These are phyloP conservation scores for Laterallus jamaicensis DNA, from an alignment of 2,113 vertebrate species.

Conservation along the genomic window DNA sequence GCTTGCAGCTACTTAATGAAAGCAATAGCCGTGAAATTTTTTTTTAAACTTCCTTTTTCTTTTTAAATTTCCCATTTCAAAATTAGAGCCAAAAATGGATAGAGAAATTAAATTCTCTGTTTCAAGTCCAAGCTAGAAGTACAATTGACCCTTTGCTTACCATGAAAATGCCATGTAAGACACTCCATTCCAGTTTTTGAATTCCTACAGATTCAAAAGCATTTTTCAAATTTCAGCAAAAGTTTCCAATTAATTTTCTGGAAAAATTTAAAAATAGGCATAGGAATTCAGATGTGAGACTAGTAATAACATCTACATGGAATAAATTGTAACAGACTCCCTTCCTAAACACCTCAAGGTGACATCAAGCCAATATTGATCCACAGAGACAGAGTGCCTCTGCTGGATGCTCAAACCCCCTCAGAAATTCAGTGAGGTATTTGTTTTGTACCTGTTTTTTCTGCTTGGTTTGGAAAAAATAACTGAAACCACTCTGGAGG, in stretches of 20 bases:
- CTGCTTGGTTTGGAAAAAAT: neutral
- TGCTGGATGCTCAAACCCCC: neutral
- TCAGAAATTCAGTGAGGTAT: neutral
- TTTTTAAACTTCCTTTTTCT: neutral
- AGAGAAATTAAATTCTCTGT: neutral
- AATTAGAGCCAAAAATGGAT: neutral
- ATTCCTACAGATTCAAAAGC: neutral
- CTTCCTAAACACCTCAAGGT: neutral
- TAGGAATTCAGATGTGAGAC: neutral
- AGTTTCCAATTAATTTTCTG: neutral
- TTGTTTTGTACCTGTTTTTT: neutral
- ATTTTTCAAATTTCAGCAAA: neutral
- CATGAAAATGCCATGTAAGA: neutral
- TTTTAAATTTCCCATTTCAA: neutral
- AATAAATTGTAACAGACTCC: neutral
- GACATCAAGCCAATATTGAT: neutral
- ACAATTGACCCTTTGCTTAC: neutral
- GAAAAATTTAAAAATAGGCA: neutral
- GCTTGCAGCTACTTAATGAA: neutral
- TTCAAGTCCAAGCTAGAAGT: neutral
- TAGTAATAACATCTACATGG: neutral
- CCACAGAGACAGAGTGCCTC: neutral
- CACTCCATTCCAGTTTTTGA: neutral
- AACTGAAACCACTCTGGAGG: neutral
- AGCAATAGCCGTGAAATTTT: neutral